These are phyloP conservation scores for Mesitornis unicolor DNA, from an alignment of 2,113 vertebrate genomes.

Conservation along the genomic window DNA sequence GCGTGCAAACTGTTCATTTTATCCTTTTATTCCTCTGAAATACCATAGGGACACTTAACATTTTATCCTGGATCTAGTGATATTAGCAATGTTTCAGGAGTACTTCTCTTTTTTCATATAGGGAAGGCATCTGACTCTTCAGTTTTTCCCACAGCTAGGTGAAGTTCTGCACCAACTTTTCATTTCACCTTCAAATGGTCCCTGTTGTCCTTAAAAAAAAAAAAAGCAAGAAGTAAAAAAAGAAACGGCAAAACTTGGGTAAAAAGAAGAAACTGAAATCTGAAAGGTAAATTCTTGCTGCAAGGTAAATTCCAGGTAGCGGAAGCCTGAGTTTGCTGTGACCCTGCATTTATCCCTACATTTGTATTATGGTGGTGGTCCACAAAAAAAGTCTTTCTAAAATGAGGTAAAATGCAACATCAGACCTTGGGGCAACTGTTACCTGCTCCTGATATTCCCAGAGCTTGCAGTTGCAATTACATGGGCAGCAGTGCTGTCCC, in stretches of 20 bases:
- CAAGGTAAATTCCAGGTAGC: neutral
- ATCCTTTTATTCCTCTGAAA: constrained; percentile 41
- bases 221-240: neutral
- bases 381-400: neutral
- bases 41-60: constrained; percentile 24
- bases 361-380: neutral
- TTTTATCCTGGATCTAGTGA: constrained; percentile 25
- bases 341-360: neutral
- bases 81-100: neutral
- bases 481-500: neutral
- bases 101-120: neutral
- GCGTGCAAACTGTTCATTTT: constrained; percentile 33
- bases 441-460: neutral
- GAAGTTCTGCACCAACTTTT: neutral
- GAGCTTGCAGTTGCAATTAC: neutral
- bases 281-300: neutral
- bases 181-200: neutral
- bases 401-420: neutral
- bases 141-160: neutral
- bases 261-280: neutral
- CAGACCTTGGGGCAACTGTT: neutral
- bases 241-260: neutral
- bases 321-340: neutral
- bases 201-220: neutral
- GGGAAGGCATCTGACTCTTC: neutral